Percentiles rank a stretch among this genome's conserved stretches.
phyloP scores from a whole-genome alignment of 2,113 vertebrate species.

The Alligator mississippiensis region DNA sequence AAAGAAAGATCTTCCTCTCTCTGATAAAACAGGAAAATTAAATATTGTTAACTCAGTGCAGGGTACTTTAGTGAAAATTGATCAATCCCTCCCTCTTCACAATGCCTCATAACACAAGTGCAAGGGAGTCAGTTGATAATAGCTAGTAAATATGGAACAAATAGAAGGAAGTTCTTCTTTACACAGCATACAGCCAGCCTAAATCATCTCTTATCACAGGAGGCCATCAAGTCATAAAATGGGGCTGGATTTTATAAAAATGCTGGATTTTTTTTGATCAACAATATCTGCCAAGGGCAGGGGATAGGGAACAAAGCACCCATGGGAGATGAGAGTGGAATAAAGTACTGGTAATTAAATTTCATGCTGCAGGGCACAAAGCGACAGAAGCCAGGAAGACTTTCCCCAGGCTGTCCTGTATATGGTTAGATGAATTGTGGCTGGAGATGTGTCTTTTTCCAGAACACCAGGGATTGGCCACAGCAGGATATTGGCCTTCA shows the following conservation, averaged over 20 bases:
- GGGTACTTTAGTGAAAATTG: conserved; percentile 53
- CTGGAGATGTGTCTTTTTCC: neutral
- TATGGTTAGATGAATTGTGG: neutral
- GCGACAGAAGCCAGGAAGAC: neutral
- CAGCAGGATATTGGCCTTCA: neutral
- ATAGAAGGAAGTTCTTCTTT: conserved; percentile 48
- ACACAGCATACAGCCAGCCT: neutral
- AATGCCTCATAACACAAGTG: conserved; percentile 41
- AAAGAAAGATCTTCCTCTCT: conserved; percentile 47
- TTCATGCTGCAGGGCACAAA: conserved; percentile 28
- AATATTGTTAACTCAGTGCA: conserved; percentile 61
- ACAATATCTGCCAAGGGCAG: neutral
- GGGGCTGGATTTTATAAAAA: neutral
- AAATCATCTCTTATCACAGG: neutral
- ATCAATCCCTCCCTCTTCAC: conserved; percentile 53
- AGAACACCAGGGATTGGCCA: rapidly evolving
- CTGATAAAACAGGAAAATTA: conserved; percentile 55
- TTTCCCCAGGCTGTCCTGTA: rapidly evolving
- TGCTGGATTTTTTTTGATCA: neutral
- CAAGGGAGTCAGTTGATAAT: conserved; percentile 60
- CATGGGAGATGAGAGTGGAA: conserved; percentile 37
- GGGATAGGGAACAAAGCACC: conserved; percentile 33
- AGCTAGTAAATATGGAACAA: conserved; percentile 45
- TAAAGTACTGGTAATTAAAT: conserved; percentile 47
- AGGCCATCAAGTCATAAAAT: conserved; percentile 24